These are phyloP conservation scores for Sander vitreus DNA, from an alignment of 2,113 vertebrate genomes.

Conservation along the genomic window DNA sequence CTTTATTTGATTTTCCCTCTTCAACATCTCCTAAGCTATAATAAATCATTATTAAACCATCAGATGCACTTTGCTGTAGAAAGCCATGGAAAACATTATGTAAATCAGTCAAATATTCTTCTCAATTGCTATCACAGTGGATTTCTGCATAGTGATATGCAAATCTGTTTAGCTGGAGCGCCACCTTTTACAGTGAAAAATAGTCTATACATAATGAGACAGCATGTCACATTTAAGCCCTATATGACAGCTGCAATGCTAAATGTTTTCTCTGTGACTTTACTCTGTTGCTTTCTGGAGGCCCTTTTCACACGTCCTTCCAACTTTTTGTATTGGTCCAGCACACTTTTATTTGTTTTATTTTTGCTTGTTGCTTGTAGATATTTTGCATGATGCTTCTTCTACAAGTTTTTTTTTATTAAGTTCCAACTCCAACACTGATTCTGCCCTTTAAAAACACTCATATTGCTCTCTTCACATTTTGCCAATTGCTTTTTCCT, in stretches of 20 bases:
- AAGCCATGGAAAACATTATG: not conserved
- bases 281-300: not conserved
- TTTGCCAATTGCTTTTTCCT: not conserved
- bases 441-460: not conserved
- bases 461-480: constrained; percentile 5
- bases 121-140: not conserved
- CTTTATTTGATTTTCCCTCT: not conserved
- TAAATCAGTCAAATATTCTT: not conserved
- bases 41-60: constrained; percentile 6
- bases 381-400: constrained; percentile 9
- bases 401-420: constrained; percentile 2
- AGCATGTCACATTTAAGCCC: not conserved
- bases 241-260: not conserved
- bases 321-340: not conserved
- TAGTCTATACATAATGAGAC: not conserved
- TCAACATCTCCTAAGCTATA: not conserved
- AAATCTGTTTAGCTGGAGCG: not conserved
- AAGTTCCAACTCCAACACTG: not conserved
- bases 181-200: not conserved
- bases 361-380: not conserved
- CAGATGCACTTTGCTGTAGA: not conserved
- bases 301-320: not conserved
- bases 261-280: not conserved
- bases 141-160: constrained; percentile 1
- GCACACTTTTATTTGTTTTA: not conserved